phyloP scores from a whole-genome alignment of 2,797 vertebrate genomes.

The Pangasius mekongensis region DNA sequence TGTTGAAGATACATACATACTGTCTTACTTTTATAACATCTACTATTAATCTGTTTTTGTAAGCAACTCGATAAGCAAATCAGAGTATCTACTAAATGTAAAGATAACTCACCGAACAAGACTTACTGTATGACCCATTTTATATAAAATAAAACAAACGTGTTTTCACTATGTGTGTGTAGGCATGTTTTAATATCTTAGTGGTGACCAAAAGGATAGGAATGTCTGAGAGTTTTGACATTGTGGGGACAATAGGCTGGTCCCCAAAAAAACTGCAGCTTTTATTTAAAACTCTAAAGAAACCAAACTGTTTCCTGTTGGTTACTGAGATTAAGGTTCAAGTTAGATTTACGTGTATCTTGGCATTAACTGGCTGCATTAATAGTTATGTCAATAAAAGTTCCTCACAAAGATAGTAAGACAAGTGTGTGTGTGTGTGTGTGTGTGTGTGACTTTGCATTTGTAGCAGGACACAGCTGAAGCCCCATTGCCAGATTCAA shows the following conservation, averaged over 20 bases:
- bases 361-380: not conserved
- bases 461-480: conserved; percentile 83
- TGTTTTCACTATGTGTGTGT: not conserved
- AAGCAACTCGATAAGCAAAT: not conserved
- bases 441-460: not conserved
- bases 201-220: not conserved
- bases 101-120: not conserved
- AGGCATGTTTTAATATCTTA: not conserved
- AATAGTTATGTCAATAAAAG: not conserved
- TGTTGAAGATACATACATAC: not conserved
- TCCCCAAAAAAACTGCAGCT: not conserved
- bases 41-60: not conserved
- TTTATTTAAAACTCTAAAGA: not conserved
- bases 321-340: not conserved
- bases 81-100: not conserved
- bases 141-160: not conserved
- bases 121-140: not conserved
- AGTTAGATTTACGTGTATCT: not conserved
- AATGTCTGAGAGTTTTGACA: not conserved
- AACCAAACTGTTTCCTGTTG: not conserved
- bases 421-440: not conserved
- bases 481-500: conserved; percentile 32
- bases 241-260: not conserved
- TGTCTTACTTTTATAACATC: not conserved
- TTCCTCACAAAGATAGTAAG: not conserved